A percentile compares a stretch with the other conserved stretches of the same genome.
These are phyloP conservation scores for Cirrhinus mrigala DNA, from an alignment of 2,797 vertebrate genomes.

Conservation along the genomic window DNA sequence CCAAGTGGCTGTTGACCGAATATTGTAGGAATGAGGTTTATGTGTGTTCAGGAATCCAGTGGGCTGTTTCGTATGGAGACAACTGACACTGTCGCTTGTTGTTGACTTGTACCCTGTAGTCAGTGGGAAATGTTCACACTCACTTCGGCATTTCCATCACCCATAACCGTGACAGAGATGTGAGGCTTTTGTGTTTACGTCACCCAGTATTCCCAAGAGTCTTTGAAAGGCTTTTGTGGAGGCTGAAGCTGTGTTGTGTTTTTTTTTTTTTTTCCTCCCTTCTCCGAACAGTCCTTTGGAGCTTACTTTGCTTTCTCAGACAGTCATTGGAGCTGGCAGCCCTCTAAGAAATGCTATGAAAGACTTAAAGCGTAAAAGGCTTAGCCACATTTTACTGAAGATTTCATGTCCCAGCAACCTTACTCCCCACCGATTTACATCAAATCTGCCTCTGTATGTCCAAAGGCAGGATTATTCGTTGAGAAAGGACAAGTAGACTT, in stretches of 20 bases:
- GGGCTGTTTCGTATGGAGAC: background rate
- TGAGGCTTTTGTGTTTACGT: conserved; percentile 71
- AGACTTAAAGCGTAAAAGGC: conserved; percentile 58
- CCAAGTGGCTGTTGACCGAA: background rate
- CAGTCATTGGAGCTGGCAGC: conserved; percentile 72
- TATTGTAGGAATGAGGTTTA: background rate
- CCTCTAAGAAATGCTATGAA: conserved; percentile 68
- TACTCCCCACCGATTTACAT: conserved; percentile 21
- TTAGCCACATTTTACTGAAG: conserved; percentile 51
- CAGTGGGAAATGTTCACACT: conserved; percentile 33
- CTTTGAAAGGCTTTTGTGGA: conserved; percentile 69
- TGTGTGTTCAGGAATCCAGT: conserved; percentile 18
- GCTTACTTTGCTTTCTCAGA: conserved; percentile 64
- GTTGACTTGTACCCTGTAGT: conserved; percentile 23
- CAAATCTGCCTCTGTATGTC: conserved; percentile 20
- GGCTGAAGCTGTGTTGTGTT: conserved; percentile 32
- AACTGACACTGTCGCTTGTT: conserved; percentile 5
- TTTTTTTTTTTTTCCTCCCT: conserved; percentile 62
- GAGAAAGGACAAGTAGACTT: conserved; percentile 5
- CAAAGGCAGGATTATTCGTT: conserved; percentile 6
- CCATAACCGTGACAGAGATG: conserved; percentile 58
- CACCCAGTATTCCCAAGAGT: conserved; percentile 68
- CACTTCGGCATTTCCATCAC: conserved; percentile 52
- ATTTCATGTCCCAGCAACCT: conserved; percentile 48
- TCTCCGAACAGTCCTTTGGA: conserved; percentile 68